Conservation (phyloP, 2,888 invertebrate species). For the Netelia fuscicornis region DNA sequence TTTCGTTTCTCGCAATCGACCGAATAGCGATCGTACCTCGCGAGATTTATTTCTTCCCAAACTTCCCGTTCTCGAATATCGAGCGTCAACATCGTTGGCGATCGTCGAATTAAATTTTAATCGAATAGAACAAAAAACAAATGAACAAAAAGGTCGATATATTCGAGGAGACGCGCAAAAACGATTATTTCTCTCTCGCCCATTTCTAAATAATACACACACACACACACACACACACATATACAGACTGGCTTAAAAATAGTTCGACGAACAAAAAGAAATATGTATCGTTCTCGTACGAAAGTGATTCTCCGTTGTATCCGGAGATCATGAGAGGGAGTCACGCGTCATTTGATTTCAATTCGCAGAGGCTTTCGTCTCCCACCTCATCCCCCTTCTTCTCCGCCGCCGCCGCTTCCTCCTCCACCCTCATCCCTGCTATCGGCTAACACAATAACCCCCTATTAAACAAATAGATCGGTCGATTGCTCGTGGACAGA, state of each 20-base stretch:
- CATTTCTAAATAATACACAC: not conserved
- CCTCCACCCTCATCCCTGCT: conserved; percentile 10
- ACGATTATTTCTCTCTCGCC: conserved; percentile 5
- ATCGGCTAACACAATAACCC: conserved; percentile 72
- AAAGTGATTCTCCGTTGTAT: conserved; percentile 17
- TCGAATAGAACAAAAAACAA: conserved; percentile 11
- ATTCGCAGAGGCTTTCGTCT: conserved; percentile 67
- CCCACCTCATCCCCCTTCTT: conserved; percentile 7
- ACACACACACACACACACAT: too few species aligned
- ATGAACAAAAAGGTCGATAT: not conserved
- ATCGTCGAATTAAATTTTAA: conserved; percentile 19
- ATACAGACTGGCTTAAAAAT: not conserved
- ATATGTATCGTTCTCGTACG: conserved; percentile 13
- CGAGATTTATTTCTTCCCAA: conserved; percentile 10
- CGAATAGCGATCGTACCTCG: conserved; percentile 12
- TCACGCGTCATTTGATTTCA: conserved; percentile 73
- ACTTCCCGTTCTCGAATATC: conserved; percentile 15
- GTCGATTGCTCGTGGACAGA: conserved; percentile 61
- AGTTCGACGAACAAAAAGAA: conserved; percentile 25
- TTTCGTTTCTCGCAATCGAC: conserved; percentile 20
- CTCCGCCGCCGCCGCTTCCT: conserved; percentile 5
- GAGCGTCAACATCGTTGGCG: conserved; percentile 17
- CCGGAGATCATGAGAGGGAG: conserved; percentile 39
- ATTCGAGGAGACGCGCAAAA: not conserved
- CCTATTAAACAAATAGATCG: conserved; percentile 75